Base-by-base conservation (phyloP, 2,888 invertebrate genomes). In the Sphaeridia pumilis region DNA sequence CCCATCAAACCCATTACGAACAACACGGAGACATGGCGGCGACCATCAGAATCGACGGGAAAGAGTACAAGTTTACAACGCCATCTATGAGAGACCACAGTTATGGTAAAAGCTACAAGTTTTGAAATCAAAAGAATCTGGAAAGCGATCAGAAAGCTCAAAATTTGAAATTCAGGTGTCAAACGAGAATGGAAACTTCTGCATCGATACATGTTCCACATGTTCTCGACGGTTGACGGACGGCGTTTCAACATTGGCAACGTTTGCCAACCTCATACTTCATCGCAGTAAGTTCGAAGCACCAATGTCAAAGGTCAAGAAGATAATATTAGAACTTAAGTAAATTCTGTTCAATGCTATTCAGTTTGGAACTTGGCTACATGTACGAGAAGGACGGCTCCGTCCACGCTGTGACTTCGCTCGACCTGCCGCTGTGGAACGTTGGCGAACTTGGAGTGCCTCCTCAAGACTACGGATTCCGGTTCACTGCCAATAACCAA, bases 1-100 rank as follows among this genome's bases (percentile, higher is more conserved):
- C 80, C 1, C 84, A 85, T 67, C 86, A 88, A 67, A 81, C 80
- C 0, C 87, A 87, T 67, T 87, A 88, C 69, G 87, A 88, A 66
- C 87, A 88, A 71, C 82, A 82, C 70, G 86, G 87, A 0, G 69
- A 70, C 3, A 67, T 84, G 49, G 73, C 72, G 26, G 84, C 82
- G 47, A 75, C 71, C 26, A 70, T 83, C 46, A 71, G 70, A 47
- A 71, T 86, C 2, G 76, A 77, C 5, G 74, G 74, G 3, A 61
- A 66, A 49, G 72, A 75, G 31, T 68, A 75, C 35, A 68, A 74
- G 41, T 69, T 76, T 1, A 69, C 73, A 2, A 68, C 86, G 57
- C 75, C 78, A 21, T 79, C 83, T 0, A 83, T 86, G 70, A 75
- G 87, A 58, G 86, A 87, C 70, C 87, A 87, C 67, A 84, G 84